These are phyloP conservation scores for Laterallus jamaicensis DNA, from an alignment of 2,113 vertebrate species.

Conservation along the genomic window DNA sequence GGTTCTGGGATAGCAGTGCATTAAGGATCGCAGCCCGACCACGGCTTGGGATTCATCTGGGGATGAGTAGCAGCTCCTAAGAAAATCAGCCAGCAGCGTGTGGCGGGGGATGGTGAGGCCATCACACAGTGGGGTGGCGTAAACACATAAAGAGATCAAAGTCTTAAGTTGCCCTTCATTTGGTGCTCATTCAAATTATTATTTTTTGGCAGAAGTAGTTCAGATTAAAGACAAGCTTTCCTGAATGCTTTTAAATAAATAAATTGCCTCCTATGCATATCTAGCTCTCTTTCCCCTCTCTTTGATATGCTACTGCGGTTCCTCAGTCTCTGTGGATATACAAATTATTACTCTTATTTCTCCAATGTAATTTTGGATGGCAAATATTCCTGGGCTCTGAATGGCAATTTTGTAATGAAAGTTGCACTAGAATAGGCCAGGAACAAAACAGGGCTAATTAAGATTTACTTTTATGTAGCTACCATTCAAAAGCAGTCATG, in stretches of 20 bases:
- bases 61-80: neutral
- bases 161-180: neutral
- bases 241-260: neutral
- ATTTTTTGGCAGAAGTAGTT: neutral
- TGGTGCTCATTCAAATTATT: neutral
- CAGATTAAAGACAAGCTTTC: neutral
- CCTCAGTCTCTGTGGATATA: neutral
- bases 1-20: neutral
- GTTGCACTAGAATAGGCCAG: neutral
- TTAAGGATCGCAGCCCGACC: neutral
- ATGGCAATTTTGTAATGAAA: neutral
- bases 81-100: neutral
- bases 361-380: neutral
- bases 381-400: neutral
- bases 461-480: constrained; percentile 2
- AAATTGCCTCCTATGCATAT: neutral
- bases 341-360: neutral
- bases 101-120: neutral
- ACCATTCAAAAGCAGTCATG: neutral
- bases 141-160: neutral
- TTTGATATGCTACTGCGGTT: constrained; percentile 7
- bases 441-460: neutral
- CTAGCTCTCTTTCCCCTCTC: neutral
- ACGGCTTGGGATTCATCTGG: rapidly evolving
- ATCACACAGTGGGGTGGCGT: neutral